phyloP scores from a whole-genome alignment of 2,113 vertebrate genomes.

The Mirounga angustirostris region DNA sequence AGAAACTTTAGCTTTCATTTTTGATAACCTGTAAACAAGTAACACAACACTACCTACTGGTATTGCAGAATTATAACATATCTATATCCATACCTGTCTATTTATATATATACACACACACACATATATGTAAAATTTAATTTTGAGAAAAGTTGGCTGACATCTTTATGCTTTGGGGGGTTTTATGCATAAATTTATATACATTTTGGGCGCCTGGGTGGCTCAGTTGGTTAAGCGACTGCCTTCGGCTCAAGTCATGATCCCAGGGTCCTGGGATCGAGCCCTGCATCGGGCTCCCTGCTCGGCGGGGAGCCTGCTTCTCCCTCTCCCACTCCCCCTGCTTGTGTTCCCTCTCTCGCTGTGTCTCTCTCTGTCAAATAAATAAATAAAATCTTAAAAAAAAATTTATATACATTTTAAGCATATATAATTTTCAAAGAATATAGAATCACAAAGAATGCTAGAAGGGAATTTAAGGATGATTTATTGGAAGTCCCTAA shows the following conservation, averaged over 20 bases:
- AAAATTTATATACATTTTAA: background rate
- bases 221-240: too few species aligned
- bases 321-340: too few species aligned
- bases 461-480: background rate
- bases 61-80: background rate
- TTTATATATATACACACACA: background rate
- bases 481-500: background rate
- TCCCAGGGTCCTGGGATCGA: too few species aligned
- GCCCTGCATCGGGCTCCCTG: too few species aligned
- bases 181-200: background rate
- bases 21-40: background rate
- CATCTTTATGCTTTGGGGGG: background rate
- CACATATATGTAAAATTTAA: background rate
- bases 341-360: too few species aligned
- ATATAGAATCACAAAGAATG: slow-evolving; percentile 15
- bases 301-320: too few species aligned
- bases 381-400: too few species aligned
- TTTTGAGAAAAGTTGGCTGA: background rate
- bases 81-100: background rate
- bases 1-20: background rate
- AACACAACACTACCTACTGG: background rate
- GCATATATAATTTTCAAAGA: background rate
- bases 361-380: too few species aligned
- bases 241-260: too few species aligned
- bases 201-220: background rate